These are phyloP conservation scores for Acipenser ruthenus DNA, from an alignment of 2,797 vertebrate genomes.

Conservation along the genomic window DNA sequence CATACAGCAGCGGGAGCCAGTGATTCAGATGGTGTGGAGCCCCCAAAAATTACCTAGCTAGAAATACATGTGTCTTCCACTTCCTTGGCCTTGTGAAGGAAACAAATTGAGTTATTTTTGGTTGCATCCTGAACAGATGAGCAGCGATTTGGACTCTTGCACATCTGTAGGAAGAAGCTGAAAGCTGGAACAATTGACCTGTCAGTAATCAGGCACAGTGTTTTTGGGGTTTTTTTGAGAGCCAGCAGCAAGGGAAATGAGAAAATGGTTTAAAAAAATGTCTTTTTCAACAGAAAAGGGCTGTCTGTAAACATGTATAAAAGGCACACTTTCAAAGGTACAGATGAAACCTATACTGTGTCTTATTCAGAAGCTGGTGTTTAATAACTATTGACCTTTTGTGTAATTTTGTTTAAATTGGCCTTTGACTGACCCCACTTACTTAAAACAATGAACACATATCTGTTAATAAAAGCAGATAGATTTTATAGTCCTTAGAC, in stretches of 20 bases:
- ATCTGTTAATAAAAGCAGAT: too few species aligned
- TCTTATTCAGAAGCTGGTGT: conserved; percentile 17
- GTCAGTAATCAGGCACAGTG: conserved; percentile 69
- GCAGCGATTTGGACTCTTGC: conserved; percentile 61
- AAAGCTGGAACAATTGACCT: conserved; percentile 80
- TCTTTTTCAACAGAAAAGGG: conserved; percentile 56
- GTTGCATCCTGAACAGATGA: conserved; percentile 62
- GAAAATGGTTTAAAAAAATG: conserved; percentile 68
- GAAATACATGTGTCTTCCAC: conserved; percentile 63
- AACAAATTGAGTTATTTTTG: conserved; percentile 58
- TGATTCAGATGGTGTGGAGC: background rate
- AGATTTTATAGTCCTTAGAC: too few species aligned
- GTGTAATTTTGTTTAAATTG: too few species aligned
- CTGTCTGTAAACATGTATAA: background rate
- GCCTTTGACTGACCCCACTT: too few species aligned
- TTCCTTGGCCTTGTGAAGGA: conserved; percentile 57
- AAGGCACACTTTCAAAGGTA: too few species aligned
- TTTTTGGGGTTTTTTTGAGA: conserved; percentile 38
- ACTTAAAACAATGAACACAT: too few species aligned
- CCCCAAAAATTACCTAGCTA: conserved; percentile 46
- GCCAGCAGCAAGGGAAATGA: conserved; percentile 67
- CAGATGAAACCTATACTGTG: too few species aligned
- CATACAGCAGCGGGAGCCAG: too few species aligned
- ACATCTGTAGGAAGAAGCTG: conserved; percentile 44
- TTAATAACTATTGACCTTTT: too few species aligned